These are phyloP conservation scores for Sebastes variabilis DNA, from an alignment of 2,797 vertebrate species.

Conservation along the genomic window DNA sequence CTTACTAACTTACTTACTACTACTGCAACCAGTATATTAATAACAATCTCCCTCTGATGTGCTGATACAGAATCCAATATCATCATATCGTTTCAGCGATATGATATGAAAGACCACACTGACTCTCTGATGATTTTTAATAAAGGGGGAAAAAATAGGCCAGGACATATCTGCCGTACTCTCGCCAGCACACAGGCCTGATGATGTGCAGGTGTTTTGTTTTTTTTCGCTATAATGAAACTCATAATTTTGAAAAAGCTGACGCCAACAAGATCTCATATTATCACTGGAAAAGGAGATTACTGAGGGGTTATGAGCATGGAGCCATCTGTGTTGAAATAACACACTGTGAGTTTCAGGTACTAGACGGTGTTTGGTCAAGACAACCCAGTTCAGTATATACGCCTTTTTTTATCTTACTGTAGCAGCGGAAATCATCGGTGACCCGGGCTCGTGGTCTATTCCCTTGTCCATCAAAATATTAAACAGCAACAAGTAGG, in stretches of 20 bases:
- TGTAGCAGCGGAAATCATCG: too few relatives aligned
- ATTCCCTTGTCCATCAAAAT: too few relatives aligned
- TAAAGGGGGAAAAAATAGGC: conserved; percentile 17
- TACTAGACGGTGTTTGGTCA: background rate
- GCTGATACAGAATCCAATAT: background rate
- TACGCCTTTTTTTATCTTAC: background rate
- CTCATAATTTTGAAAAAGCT: conserved; percentile 32
- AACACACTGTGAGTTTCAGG: background rate
- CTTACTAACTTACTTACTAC: background rate
- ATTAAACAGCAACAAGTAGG: too few relatives aligned
- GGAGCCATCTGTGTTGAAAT: conserved; percentile 10
- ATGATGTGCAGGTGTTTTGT: conserved; percentile 25
- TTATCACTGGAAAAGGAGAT: conserved; percentile 20
- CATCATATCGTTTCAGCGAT: background rate
- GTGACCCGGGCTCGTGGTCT: too few relatives aligned
- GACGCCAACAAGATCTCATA: conserved; percentile 36
- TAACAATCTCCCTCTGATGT: background rate
- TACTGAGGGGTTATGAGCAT: conserved; percentile 5
- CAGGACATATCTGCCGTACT: conserved; percentile 9
- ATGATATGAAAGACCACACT: background rate
- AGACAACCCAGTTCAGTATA: background rate
- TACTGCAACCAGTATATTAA: background rate
- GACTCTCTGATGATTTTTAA: conserved; percentile 42
- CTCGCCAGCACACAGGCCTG: conserved; percentile 8
- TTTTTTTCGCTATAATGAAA: conserved; percentile 8